Evolutionary conservation across 2,888 invertebrate genomes (phyloP), one percentile per base, ranked within the genome.

Genomic region (Oxyscelio sp.): DNA sequence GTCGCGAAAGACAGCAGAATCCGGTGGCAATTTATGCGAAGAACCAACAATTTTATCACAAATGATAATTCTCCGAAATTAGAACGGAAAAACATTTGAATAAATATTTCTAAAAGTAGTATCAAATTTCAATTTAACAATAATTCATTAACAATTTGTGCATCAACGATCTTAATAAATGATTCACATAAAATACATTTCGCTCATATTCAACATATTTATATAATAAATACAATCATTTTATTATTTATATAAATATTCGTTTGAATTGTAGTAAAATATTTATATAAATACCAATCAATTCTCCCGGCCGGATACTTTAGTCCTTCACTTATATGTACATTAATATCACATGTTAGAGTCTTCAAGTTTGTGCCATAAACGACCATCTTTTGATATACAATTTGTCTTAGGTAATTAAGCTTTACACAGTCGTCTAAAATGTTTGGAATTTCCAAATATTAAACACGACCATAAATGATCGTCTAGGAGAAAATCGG

Each of bases 331-430:
- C 71, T 59, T n/a, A n/a, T 79, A 71, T 75, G 75, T 79, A 82
- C 66, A 79, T 79, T 79, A 78, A 81, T 84, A 81, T 84, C 80
- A 84, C 71, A 84, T 81, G 73, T 83, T 73, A 78, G 83, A 83
- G 83, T 83, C 83, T 83, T 78, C 73, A 63, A 77, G 83, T 83
- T 83, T 83, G 83, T 83, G 83, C 83, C 73, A 77, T 61, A 31
- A 82, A 66, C 50, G 73, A 83, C 78, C 17, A 45, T 17, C 15
- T 45, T 45, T 45, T 50, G 13, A 50, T 22, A 22, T 50, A 50
- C 50, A 3, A n/a, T 50, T 21, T 21, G 27, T 27, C 6, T 50
- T 19, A 52, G 19, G 22, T 31, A 58, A 58, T 13, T 56, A 21
- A 22, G 48, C 58, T 58, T 54, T 58, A 75, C 65, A 65, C 65